Evolutionary conservation across 2,113 vertebrate genomes (phyloP).

Genomic region (Plectropomus leopardus): DNA sequence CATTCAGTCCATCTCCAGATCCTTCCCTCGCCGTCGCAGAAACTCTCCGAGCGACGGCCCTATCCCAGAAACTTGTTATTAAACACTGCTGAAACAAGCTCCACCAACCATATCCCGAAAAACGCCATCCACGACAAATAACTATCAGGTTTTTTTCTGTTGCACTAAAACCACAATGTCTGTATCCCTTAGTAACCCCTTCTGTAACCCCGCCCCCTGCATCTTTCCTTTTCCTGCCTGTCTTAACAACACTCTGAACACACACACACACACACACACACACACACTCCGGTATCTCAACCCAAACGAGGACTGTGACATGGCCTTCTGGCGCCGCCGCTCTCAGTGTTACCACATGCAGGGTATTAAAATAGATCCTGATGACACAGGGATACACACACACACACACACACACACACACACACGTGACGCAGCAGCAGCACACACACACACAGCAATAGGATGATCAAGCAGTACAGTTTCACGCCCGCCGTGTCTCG

Average conservation of each 20-base stretch:
- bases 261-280: constrained; percentile 6
- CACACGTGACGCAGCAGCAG: background rate
- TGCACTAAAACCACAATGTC: constrained; percentile 80
- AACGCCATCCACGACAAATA: constrained; percentile 58
- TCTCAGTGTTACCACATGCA: constrained; percentile 71
- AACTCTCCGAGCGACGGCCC: constrained; percentile 30
- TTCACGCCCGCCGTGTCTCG: constrained; percentile 21
- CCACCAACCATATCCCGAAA: constrained; percentile 55
- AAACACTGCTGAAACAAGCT: constrained; percentile 56
- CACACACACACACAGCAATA: constrained; percentile 49
- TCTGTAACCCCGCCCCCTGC: background rate
- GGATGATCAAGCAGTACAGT: constrained; percentile 50
- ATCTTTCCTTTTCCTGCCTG: constrained; percentile 17
- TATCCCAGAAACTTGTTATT: constrained; percentile 34
- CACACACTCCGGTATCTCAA: constrained; percentile 14
- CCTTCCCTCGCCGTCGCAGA: constrained; percentile 19
- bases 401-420: constrained; percentile 9
- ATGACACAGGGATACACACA: constrained; percentile 53
- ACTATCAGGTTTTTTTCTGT: constrained; percentile 76
- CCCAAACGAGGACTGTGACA: constrained; percentile 45
- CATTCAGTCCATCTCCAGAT: background rate
- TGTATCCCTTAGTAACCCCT: constrained; percentile 54
- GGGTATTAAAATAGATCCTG: constrained; percentile 62
- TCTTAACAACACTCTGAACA: constrained; percentile 42
- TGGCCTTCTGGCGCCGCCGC: constrained; percentile 20